These are phyloP conservation scores for Aurelia sp. DNA, from an alignment of 30 jellyfish, hydroid and myxozoan species.

Conservation along the genomic window DNA sequence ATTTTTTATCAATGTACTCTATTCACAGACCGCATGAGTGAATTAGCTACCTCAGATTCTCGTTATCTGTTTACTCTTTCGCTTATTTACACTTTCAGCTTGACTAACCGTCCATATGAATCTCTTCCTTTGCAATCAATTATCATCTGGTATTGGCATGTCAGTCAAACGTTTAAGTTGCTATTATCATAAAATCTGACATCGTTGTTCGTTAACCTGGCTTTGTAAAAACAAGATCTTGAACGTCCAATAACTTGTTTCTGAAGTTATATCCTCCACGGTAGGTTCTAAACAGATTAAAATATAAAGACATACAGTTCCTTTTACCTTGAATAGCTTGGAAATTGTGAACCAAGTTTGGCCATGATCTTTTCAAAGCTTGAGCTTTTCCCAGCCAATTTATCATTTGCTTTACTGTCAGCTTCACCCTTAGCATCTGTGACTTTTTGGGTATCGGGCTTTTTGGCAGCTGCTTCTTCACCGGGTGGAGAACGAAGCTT, in stretches of 20 bases:
- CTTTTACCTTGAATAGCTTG: constrained; percentile 54
- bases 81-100: too few relatives aligned
- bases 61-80: too few relatives aligned
- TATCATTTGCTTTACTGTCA: constrained; percentile 13
- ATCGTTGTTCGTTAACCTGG: too few relatives aligned
- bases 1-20: too few relatives aligned
- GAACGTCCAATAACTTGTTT: neutral
- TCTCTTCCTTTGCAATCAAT: too few relatives aligned
- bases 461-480: constrained; percentile 21
- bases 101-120: too few relatives aligned
- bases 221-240: neutral
- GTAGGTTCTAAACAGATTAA: neutral
- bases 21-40: too few relatives aligned
- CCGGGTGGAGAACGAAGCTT: neutral
- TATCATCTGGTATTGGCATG: too few relatives aligned
- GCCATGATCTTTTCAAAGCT: constrained; percentile 62
- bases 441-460: neutral
- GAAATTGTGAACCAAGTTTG: constrained; percentile 59
- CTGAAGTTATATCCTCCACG: neutral
- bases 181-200: too few relatives aligned
- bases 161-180: too few relatives aligned
- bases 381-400: constrained; percentile 33
- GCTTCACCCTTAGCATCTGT: neutral
- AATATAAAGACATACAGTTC: too few relatives aligned
- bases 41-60: too few relatives aligned